Conservation (phyloP, 2,888 invertebrate species). For the Platypus cylindrus region DNA sequence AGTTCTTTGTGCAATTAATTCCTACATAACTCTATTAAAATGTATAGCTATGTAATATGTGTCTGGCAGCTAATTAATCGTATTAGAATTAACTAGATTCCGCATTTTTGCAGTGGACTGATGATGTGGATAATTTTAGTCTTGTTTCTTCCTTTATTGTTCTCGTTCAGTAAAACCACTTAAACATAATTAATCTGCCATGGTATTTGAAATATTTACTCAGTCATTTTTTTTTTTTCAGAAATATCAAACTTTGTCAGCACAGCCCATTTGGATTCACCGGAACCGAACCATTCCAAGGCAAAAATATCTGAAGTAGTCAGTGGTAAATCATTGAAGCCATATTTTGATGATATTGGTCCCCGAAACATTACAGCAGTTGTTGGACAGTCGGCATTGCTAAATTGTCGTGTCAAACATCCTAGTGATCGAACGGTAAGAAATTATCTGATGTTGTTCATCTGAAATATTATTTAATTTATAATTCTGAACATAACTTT, state of each 20-base stretch:
- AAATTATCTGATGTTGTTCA: conserved; percentile 11
- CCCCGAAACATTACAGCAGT: conserved; percentile 73
- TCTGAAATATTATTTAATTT: too few species aligned
- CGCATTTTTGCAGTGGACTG: too few species aligned
- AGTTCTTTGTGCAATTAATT: too few species aligned
- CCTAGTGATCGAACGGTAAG: conserved; percentile 78
- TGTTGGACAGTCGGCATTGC: conserved; percentile 67
- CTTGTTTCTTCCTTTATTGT: too few species aligned
- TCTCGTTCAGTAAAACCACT: too few species aligned
- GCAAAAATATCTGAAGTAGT: conserved; percentile 8
- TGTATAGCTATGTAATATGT: too few species aligned
- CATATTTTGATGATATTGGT: conserved; percentile 75
- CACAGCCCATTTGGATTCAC: conserved; percentile 10
- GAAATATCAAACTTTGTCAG: conserved; percentile 15
- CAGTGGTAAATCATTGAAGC: conserved; percentile 27
- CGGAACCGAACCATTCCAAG: conserved; percentile 6
- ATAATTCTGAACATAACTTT: too few species aligned
- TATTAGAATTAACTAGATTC: too few species aligned
- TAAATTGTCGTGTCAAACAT: conserved; percentile 74
- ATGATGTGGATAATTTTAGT: too few species aligned
- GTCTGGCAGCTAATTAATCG: too few species aligned
- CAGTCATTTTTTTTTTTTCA: too few species aligned
- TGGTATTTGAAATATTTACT: not conserved
- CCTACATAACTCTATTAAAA: too few species aligned
- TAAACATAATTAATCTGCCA: not conserved